A percentile compares a stretch with the other conserved stretches of the same genome.
phyloP scores from a whole-genome alignment of 2,113 vertebrate genomes.

The Grallaria varia region DNA sequence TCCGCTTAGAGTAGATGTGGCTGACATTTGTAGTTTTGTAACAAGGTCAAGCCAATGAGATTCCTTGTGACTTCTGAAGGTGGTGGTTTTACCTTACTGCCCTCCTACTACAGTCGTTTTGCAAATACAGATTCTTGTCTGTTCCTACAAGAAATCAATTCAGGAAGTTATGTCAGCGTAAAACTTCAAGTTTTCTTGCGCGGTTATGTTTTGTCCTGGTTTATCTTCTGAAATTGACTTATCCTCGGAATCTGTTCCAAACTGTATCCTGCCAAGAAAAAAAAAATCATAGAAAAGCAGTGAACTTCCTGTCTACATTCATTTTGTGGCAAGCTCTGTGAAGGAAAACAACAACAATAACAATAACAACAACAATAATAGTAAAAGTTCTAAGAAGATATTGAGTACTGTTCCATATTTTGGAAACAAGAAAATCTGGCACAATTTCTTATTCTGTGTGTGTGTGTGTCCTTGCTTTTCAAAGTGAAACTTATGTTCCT shows the following conservation, averaged over 20 bases:
- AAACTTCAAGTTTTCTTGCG: neutral
- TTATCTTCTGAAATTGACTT: neutral
- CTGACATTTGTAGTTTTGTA: neutral
- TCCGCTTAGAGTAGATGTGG: rapidly evolving
- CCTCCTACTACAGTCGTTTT: neutral
- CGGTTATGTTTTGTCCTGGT: neutral
- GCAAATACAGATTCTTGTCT: neutral
- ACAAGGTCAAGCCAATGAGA: neutral
- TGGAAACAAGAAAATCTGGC: neutral
- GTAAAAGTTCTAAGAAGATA: neutral
- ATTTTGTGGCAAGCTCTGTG: neutral
- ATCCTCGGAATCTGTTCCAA: neutral
- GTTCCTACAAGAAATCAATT: neutral
- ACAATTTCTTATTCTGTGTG: neutral
- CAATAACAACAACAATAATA: neutral
- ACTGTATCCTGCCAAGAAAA: neutral
- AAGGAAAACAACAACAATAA: neutral
- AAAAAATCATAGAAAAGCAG: neutral
- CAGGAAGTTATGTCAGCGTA: neutral
- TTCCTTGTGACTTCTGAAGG: neutral
- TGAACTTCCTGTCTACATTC: neutral
- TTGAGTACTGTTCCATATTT: neutral
- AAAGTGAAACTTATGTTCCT: neutral
- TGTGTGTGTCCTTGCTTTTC: neutral
- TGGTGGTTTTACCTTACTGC: neutral